Conservation (phyloP, 2,888 invertebrate species). For the Temnothorax ravouxi region DNA sequence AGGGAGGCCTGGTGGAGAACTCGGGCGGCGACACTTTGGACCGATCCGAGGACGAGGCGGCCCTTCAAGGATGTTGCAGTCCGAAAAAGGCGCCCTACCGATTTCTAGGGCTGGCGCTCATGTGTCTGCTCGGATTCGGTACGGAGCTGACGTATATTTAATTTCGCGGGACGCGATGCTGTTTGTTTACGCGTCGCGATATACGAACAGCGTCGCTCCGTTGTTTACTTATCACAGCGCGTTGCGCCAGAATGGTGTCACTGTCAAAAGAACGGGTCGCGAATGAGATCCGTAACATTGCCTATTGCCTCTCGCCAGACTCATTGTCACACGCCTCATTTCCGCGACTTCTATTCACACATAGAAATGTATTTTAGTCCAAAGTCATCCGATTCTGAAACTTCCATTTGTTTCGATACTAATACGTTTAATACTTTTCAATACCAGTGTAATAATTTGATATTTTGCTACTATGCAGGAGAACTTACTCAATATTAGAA, state of each 20-base stretch:
- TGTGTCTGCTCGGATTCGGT: conserved; percentile 99
- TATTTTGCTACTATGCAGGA: neutral
- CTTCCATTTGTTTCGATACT: neutral
- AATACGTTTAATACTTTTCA: neutral
- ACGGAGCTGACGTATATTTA: conserved; percentile 11
- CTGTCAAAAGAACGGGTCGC: neutral
- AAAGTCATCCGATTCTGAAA: neutral
- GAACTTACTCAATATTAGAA: neutral
- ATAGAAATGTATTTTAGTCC: conserved; percentile 1
- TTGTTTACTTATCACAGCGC: neutral
- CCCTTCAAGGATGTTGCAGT: conserved; percentile 88
- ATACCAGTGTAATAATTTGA: neutral
- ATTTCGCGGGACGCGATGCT: neutral
- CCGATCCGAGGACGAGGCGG: conserved; percentile 80
- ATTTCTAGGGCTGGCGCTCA: conserved; percentile 94
- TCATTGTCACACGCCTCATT: neutral
- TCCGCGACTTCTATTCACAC: neutral
- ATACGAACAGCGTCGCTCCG: neutral
- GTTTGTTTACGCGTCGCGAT: too few species aligned
- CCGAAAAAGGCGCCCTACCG: conserved; percentile 92
- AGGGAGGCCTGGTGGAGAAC: conserved; percentile 79
- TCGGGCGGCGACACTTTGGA: conserved; percentile 74
- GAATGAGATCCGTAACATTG: neutral
- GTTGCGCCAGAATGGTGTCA: neutral
- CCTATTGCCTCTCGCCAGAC: neutral